phyloP scores from a whole-genome alignment of 2,888 invertebrate species.

The Lithosia quadra region DNA sequence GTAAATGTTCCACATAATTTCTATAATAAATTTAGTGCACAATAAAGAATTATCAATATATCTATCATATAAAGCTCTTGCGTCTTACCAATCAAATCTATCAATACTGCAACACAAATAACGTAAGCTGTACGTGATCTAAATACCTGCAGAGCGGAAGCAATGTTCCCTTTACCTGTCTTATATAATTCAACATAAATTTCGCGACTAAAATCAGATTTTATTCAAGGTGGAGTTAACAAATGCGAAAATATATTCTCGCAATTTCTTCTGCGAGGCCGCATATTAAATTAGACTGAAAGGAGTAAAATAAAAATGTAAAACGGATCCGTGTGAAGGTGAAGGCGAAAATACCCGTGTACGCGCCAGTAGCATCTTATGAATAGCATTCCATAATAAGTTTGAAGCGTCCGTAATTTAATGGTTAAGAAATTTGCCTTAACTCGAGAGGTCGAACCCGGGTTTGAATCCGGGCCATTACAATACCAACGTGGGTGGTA shows the following conservation, averaged over 20 bases:
- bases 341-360: constrained; percentile 65
- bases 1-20: neutral
- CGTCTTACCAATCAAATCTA: constrained; percentile 9
- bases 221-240: constrained; percentile 72
- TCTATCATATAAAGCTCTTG: neutral
- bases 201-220: constrained; percentile 65
- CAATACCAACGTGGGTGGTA: too few species aligned
- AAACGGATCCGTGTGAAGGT: constrained; percentile 71
- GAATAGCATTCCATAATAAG: constrained; percentile 52
- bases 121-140: constrained; percentile 43
- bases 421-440: too few species aligned
- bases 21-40: too few species aligned
- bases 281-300: constrained; percentile 82
- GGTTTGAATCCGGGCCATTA: too few species aligned
- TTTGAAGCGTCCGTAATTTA: neutral
- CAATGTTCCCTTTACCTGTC: constrained; percentile 47
- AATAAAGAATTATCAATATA: too few species aligned
- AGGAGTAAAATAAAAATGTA: constrained; percentile 80
- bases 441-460: too few species aligned
- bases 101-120: constrained; percentile 43
- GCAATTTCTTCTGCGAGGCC: constrained; percentile 75
- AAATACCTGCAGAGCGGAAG: constrained; percentile 35
- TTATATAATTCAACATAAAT: constrained; percentile 62
- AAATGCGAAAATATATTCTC: constrained; percentile 76
- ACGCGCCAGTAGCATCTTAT: constrained; percentile 51